Percentiles rank a stretch among this genome's conserved stretches.
phyloP scores from a whole-genome alignment of 2,113 vertebrate genomes.

The Urocynchramus pylzowi region DNA sequence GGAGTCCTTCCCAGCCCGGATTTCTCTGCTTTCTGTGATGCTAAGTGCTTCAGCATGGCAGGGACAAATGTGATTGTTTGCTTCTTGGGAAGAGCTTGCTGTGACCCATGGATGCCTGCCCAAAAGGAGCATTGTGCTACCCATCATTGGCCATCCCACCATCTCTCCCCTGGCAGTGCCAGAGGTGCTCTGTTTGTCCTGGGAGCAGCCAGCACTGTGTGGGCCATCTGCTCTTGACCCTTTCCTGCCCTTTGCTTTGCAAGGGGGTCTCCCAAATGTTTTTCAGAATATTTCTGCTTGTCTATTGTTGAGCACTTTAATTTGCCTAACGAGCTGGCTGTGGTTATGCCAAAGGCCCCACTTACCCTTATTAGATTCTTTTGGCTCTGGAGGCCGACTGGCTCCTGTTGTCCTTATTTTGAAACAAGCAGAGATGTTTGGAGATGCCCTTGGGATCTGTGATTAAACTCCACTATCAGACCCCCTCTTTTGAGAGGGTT shows the following conservation, averaged over 20 bases:
- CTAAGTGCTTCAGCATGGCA: constrained; percentile 41
- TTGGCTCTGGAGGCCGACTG: not conserved
- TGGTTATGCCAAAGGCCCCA: not conserved
- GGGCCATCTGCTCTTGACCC: not conserved
- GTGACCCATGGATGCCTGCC: not conserved
- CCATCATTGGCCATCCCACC: not conserved
- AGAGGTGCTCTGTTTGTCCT: not conserved
- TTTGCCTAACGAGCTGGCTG: not conserved
- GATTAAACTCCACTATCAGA: not conserved
- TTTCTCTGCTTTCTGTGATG: constrained; percentile 24
- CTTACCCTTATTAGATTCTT: not conserved
- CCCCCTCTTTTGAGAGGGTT: not conserved
- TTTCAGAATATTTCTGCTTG: not conserved
- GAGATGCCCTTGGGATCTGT: not conserved
- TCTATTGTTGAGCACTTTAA: not conserved
- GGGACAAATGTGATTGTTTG: not conserved
- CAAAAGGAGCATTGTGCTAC: not conserved
- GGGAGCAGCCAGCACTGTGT: not conserved
- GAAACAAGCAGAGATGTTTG: not conserved
- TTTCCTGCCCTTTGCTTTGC: not conserved
- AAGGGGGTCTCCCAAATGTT: not conserved
- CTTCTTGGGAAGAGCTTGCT: not conserved
- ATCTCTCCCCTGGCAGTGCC: not conserved
- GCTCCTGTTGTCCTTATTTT: not conserved
- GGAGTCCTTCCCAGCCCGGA: not conserved